Conservation (phyloP, 1,140 invertebrate genomes). For the Aphelenchoides fujianensis region DNA sequence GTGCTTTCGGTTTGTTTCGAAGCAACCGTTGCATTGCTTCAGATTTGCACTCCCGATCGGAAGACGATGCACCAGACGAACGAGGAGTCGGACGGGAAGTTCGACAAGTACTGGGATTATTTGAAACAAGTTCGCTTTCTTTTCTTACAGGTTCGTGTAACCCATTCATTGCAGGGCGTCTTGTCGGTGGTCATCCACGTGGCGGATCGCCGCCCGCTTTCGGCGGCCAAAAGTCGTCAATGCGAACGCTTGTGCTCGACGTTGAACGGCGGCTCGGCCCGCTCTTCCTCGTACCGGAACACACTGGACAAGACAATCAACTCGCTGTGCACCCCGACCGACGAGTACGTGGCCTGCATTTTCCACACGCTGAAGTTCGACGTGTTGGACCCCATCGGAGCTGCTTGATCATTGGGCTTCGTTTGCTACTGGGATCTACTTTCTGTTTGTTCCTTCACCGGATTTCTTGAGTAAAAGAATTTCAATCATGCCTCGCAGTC, state of each 20-base stretch:
- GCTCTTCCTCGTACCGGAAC: slow-evolving; percentile 1
- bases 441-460: too few species aligned
- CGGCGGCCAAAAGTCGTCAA: not conserved
- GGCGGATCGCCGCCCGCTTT: not conserved
- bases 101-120: slow-evolving; percentile 25
- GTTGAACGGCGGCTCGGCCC: not conserved
- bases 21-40: not conserved
- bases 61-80: slow-evolving; percentile 23
- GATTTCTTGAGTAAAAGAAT: too few species aligned
- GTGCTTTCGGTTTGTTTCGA: not conserved
- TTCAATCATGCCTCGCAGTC: too few species aligned
- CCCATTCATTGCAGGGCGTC: slow-evolving; percentile 11
- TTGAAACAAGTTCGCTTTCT: slow-evolving; percentile 24
- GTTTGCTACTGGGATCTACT: too few species aligned
- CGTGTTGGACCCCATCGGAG: slow-evolving; percentile 19
- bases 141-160: not conserved
- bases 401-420: too few species aligned
- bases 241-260: slow-evolving; percentile 22
- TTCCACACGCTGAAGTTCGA: slow-evolving; percentile 32
- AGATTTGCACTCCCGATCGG: slow-evolving; percentile 22
- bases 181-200: slow-evolving; percentile 23
- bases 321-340: slow-evolving; percentile 22
- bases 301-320: slow-evolving; percentile 13
- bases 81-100: slow-evolving; percentile 13
- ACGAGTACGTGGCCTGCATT: slow-evolving; percentile 30